phyloP scores from a whole-genome alignment of 2,888 invertebrate genomes.

The Protophormia terraenovae region DNA sequence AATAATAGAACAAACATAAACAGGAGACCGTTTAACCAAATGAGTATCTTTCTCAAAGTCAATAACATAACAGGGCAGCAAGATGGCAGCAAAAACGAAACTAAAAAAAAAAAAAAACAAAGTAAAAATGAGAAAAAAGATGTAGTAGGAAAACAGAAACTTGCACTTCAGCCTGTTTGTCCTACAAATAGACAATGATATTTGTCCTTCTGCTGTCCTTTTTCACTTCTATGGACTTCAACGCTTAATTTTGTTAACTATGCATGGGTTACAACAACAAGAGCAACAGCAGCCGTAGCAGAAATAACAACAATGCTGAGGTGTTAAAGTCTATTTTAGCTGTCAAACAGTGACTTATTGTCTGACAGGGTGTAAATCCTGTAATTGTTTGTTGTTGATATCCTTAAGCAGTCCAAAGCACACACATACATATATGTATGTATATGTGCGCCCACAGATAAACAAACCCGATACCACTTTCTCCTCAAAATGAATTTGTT shows the following conservation, averaged over 20 bases:
- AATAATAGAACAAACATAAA: neutral
- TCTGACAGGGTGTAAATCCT: constrained; percentile 65
- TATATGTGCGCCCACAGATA: too few relatives aligned
- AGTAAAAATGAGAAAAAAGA: neutral
- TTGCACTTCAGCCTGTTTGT: neutral
- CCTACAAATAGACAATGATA: constrained; percentile 26
- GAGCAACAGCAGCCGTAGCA: neutral
- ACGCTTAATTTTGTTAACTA: constrained; percentile 31
- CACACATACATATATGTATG: neutral
- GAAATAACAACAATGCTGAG: constrained; percentile 19
- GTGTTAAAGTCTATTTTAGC: constrained; percentile 63
- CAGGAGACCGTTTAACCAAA: constrained; percentile 44
- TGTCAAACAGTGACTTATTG: constrained; percentile 65
- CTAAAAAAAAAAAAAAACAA: neutral
- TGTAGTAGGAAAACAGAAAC: neutral
- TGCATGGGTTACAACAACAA: neutral
- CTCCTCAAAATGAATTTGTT: neutral
- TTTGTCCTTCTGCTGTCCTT: neutral
- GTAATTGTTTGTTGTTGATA: constrained; percentile 64
- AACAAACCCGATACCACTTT: neutral
- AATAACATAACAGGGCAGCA: constrained; percentile 1
- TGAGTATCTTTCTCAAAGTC: constrained; percentile 23
- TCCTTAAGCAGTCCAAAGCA: constrained; percentile 30
- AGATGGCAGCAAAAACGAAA: neutral
- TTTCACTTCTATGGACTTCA: constrained; percentile 1